These are phyloP conservation scores for Callyntrura sp. DNA, from an alignment of 2,888 invertebrate genomes.

Conservation along the genomic window DNA sequence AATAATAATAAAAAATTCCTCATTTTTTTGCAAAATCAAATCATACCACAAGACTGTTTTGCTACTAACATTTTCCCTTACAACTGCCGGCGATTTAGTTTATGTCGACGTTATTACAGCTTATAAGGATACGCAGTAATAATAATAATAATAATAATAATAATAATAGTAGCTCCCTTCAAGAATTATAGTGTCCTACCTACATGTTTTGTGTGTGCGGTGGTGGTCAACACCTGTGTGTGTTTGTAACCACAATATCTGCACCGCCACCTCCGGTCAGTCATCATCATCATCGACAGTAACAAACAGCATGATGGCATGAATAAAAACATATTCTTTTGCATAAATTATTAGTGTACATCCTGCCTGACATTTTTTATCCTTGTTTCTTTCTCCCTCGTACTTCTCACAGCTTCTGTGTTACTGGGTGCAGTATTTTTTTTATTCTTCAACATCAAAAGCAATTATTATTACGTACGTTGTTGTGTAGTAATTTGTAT, in stretches of 20 bases:
- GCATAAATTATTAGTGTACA: conserved; percentile 8
- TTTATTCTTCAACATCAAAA: no score
- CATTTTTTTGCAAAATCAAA: no score
- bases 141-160: background rate
- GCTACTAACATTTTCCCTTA: no score
- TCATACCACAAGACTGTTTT: no score
- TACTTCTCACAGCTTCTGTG: conserved; percentile 28
- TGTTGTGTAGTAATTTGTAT: background rate
- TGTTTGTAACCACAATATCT: background rate
- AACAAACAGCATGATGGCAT: background rate
- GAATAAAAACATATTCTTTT: conserved; percentile 7
- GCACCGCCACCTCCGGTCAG: conserved; percentile 7
- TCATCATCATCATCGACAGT: background rate
- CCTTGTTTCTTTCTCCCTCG: conserved; percentile 8
- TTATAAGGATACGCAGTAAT: no score
- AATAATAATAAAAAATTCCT: no score
- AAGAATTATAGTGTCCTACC: no score
- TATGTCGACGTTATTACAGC: no score
- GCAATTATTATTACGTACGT: no score
- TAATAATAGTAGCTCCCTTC: background rate
- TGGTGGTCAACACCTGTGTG: conserved; percentile 39
- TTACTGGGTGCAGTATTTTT: conserved; percentile 47
- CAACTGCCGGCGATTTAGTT: no score
- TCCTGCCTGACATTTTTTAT: conserved; percentile 18
- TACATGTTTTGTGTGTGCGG: no score